Conservation (phyloP, 2,797 vertebrate species). For the Eptatretus atami region DNA sequence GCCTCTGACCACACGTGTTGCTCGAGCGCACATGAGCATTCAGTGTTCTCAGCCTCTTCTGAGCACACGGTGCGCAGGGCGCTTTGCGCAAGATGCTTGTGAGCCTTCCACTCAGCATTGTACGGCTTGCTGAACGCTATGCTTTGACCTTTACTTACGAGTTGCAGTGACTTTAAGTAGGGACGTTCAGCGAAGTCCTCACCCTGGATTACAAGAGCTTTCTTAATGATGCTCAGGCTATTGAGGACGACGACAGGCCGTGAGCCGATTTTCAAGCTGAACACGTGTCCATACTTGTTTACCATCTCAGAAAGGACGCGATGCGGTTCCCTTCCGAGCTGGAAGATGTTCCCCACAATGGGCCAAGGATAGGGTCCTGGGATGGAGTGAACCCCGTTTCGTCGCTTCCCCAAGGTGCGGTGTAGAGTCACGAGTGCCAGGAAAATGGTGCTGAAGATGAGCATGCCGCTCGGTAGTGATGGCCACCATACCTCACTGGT, state of each 20-base stretch:
- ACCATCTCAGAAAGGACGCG: conserved; percentile 30
- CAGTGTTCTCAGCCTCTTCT: conserved; percentile 13
- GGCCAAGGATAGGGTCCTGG: conserved; percentile 38
- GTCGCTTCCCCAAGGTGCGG: conserved; percentile 12
- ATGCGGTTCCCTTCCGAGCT: conserved; percentile 26
- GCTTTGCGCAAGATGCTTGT: conserved; percentile 31
- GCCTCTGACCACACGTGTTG: conserved; percentile 41
- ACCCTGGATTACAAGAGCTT: conserved; percentile 45
- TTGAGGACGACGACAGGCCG: conserved; percentile 48
- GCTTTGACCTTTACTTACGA: conserved; percentile 23
- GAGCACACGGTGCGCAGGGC: conserved; percentile 37
- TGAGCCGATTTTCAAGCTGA: conserved; percentile 38
- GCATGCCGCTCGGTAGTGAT: conserved; percentile 25
- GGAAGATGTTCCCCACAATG: conserved; percentile 34
- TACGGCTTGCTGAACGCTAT: conserved; percentile 33
- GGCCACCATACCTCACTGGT: conserved; percentile 11
- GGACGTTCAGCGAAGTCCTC: conserved; percentile 49
- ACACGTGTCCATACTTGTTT: conserved; percentile 27
- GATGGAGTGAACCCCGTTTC: conserved; percentile 25
- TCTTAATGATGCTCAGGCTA: conserved; percentile 24
- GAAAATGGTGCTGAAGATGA: conserved; percentile 16
- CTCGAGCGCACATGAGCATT: conserved; percentile 33
- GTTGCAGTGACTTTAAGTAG: conserved; percentile 22
- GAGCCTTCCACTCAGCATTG: conserved; percentile 31
- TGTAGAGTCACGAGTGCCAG: conserved; percentile 17